These are phyloP conservation scores for Aphyosemion australe DNA, from an alignment of 2,113 vertebrate genomes.

Conservation along the genomic window DNA sequence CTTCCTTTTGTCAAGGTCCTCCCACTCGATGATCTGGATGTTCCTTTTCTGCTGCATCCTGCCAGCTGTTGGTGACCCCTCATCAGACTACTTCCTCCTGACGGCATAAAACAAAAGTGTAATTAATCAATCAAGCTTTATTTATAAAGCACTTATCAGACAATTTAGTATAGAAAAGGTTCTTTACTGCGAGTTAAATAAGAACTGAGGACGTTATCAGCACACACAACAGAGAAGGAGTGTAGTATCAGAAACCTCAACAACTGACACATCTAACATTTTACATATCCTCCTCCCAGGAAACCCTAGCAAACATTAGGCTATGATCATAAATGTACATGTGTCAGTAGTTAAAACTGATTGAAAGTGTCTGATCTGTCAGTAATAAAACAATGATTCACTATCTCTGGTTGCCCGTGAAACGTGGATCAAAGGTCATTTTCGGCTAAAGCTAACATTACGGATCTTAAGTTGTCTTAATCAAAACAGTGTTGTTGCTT, in stretches of 20 bases:
- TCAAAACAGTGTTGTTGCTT: neutral
- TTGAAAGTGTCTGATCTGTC: neutral
- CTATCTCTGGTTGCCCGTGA: neutral
- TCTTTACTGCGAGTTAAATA: too few species aligned
- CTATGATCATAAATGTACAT: neutral
- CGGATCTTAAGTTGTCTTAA: neutral
- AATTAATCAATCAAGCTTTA: too few species aligned
- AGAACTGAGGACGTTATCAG: too few species aligned
- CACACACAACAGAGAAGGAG: too few species aligned
- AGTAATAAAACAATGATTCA: conserved; percentile 1
- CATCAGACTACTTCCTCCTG: conserved; percentile 58
- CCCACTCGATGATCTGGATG: conserved; percentile 99
- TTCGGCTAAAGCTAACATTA: neutral
- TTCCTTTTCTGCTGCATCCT: conserved; percentile 84
- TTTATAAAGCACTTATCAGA: too few species aligned
- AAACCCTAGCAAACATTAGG: too few species aligned
- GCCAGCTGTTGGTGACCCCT: conserved; percentile 32
- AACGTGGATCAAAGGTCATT: conserved; percentile 26
- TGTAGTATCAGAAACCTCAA: too few species aligned
- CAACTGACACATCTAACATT: too few species aligned
- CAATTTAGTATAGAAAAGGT: too few species aligned
- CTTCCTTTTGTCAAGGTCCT: conserved; percentile 96
- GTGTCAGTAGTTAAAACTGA: neutral
- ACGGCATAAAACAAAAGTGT: neutral
- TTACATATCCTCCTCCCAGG: too few species aligned